phyloP scores from a whole-genome alignment of 2,888 invertebrate genomes.

The Noctua janthe region DNA sequence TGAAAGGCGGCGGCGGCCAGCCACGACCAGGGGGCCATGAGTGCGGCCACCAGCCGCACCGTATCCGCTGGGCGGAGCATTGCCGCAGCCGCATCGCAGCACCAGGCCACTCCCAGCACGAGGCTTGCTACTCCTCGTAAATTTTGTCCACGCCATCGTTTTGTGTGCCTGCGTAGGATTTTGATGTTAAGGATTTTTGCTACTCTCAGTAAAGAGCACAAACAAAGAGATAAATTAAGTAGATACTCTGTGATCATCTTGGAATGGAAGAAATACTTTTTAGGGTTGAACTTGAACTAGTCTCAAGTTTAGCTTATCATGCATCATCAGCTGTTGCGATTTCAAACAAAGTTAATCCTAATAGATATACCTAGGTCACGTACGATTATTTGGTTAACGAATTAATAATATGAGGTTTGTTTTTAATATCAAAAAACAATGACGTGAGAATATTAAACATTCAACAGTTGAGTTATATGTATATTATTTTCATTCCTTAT shows the following conservation, averaged over 20 bases:
- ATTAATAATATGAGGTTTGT: slow-evolving; percentile 13
- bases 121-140: slow-evolving; percentile 82
- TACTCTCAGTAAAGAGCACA: background rate
- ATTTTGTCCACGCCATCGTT: slow-evolving; percentile 84
- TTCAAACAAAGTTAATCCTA: background rate
- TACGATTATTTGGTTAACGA: slow-evolving; percentile 9
- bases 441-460: slow-evolving; percentile 21
- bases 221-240: background rate
- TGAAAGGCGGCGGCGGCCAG: slow-evolving; percentile 85
- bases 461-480: slow-evolving; percentile 32
- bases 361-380: background rate
- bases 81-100: slow-evolving; percentile 80
- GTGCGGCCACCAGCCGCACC: slow-evolving; percentile 77
- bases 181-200: slow-evolving; percentile 6
- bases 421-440: slow-evolving; percentile 16
- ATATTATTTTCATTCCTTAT: slow-evolving; percentile 33
- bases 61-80: slow-evolving; percentile 77
- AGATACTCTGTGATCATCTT: background rate
- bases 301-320: background rate
- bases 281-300: background rate
- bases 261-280: background rate
- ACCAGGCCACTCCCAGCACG: slow-evolving; percentile 78
- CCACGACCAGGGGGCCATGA: slow-evolving; percentile 84
- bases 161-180: slow-evolving; percentile 59
- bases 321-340: background rate